phyloP scores from a whole-genome alignment of 2,113 vertebrate genomes.

The Siniperca knerii region DNA sequence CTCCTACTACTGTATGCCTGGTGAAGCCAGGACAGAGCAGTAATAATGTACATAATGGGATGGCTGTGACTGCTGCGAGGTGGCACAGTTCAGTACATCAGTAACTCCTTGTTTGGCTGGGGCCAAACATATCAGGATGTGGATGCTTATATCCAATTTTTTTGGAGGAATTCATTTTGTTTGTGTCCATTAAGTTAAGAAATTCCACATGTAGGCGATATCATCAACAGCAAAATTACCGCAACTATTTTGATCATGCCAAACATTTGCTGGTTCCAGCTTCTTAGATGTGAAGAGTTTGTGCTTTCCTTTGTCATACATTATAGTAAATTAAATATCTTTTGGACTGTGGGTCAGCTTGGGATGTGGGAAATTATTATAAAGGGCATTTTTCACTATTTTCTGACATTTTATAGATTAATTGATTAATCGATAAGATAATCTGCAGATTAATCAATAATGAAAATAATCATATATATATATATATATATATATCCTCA shows the following conservation, averaged over 20 bases:
- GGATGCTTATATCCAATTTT: background rate
- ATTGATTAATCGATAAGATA: background rate
- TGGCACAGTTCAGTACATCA: slow-evolving; percentile 13
- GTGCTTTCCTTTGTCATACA: background rate
- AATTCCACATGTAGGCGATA: background rate
- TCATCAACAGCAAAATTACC: background rate
- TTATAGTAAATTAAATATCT: background rate
- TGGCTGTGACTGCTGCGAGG: slow-evolving; percentile 8
- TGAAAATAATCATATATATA: background rate
- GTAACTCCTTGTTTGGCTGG: background rate
- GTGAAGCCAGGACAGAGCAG: slow-evolving; percentile 20
- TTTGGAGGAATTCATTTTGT: background rate
- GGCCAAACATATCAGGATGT: background rate
- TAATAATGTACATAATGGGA: background rate
- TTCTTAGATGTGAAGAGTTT: background rate
- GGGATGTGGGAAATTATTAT: background rate
- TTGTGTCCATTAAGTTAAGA: background rate
- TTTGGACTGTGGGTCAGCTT: background rate
- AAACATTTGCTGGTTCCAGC: background rate
- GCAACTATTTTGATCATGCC: background rate
- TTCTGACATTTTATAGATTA: background rate
- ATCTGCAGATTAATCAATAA: background rate
- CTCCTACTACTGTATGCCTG: slow-evolving; percentile 9
- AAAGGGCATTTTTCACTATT: background rate
- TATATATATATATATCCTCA: too few species aligned